Conservation (phyloP, 2,797 vertebrate species). For the Tachyglossus aculeatus region DNA sequence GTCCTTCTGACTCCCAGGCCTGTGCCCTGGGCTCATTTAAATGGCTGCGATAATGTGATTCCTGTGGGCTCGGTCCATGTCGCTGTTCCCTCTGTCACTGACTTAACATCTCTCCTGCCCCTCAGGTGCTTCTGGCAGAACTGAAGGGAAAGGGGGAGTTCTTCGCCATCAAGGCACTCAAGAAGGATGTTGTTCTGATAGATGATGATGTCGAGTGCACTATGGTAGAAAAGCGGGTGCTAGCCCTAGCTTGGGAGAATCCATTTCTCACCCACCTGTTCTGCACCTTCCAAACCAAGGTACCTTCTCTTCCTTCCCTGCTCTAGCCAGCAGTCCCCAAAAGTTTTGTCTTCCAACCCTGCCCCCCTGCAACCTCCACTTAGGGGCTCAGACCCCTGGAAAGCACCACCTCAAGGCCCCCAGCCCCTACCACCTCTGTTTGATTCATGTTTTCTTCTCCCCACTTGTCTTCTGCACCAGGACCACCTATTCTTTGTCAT, state of each 20-base stretch:
- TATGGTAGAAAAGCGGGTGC: conserved; percentile 97
- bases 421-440: background rate
- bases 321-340: background rate
- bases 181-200: conserved; percentile 96
- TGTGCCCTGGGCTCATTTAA: background rate
- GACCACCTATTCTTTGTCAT: conserved; percentile 98
- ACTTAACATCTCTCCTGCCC: background rate
- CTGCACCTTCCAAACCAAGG: conserved; percentile 94
- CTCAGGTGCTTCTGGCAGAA: conserved; percentile 91
- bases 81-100: too few relatives aligned
- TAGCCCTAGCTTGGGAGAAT: conserved; percentile 92
- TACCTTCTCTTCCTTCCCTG: conserved; percentile 42
- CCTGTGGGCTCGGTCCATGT: background rate
- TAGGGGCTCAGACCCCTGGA: background rate
- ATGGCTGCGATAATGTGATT: background rate
- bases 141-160: conserved; percentile 87
- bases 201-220: conserved; percentile 97
- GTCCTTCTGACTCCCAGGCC: background rate
- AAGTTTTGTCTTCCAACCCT: background rate
- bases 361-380: background rate
- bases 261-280: conserved; percentile 96
- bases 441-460: background rate
- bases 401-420: background rate
- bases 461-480: conserved; percentile 64
- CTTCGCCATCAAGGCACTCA: conserved; percentile 93